phyloP scores from a whole-genome alignment of 2,888 invertebrate species.

The Plebejus argus region DNA sequence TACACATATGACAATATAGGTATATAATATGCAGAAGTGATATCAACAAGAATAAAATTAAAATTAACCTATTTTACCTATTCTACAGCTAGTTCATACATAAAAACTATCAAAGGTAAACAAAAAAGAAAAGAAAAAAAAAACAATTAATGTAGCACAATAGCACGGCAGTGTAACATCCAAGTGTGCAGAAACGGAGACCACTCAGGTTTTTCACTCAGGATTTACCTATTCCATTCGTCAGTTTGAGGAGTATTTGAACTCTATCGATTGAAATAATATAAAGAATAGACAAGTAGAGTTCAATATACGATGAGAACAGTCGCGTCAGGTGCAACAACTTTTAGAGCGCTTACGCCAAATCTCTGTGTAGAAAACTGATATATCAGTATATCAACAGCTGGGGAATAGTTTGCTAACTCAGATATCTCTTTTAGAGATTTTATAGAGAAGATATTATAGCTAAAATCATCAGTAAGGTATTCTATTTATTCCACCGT shows the following conservation, averaged over 20 bases:
- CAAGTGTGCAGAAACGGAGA: too few species aligned
- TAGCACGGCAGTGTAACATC: too few species aligned
- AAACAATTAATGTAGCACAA: too few species aligned
- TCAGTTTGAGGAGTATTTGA: neutral
- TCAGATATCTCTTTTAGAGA: neutral
- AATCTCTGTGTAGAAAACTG: conserved; percentile 9
- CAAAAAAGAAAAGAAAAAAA: too few species aligned
- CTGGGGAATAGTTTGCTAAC: neutral
- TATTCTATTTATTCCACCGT: too few species aligned
- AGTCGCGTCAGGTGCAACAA: neutral
- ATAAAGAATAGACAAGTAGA: neutral
- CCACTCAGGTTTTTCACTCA: too few species aligned
- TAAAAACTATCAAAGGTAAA: too few species aligned
- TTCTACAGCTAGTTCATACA: too few species aligned
- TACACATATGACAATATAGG: too few species aligned
- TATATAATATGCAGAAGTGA: too few species aligned
- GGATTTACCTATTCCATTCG: neutral
- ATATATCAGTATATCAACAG: neutral
- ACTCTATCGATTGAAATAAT: conserved; percentile 13
- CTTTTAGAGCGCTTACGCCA: neutral
- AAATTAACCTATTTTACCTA: too few species aligned
- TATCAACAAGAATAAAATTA: too few species aligned
- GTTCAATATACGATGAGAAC: neutral
- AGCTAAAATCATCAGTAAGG: neutral
- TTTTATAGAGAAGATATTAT: neutral